These are phyloP conservation scores for Mormyrops boulengeri DNA, from an alignment of 2,797 vertebrate genomes.

Conservation along the genomic window DNA sequence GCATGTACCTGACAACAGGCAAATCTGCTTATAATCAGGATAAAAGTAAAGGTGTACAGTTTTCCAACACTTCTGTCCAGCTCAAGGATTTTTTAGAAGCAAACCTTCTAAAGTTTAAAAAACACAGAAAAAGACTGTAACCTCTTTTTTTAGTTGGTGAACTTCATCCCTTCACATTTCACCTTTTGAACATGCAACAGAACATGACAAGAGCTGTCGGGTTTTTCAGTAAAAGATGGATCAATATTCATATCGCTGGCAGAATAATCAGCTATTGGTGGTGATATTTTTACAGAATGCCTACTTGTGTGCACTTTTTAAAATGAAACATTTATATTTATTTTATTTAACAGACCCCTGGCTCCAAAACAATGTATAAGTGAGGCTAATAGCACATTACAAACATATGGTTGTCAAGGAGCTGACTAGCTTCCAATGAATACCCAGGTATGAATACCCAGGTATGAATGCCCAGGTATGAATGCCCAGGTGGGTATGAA, in stretches of 20 bases:
- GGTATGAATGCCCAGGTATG: no score
- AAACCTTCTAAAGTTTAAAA: background rate
- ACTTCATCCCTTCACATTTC: background rate
- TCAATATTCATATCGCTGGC: background rate
- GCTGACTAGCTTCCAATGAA: background rate
- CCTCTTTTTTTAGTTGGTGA: background rate
- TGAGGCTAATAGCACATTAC: background rate
- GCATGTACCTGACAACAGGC: background rate
- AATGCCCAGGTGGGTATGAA: no score
- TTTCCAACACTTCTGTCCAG: background rate
- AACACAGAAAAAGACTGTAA: background rate
- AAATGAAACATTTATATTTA: background rate
- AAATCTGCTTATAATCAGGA: background rate
- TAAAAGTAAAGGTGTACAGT: background rate
- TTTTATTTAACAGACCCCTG: background rate
- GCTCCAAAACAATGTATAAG: background rate
- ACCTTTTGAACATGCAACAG: background rate
- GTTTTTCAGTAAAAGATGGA: background rate
- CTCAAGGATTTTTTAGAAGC: background rate
- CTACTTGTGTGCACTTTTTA: background rate
- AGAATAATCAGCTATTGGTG: background rate
- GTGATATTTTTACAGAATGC: background rate
- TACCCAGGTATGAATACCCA: background rate
- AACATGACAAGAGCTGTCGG: background rate
- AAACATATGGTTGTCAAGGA: background rate